Evolutionary conservation across 2,113 vertebrate species (phyloP), one percentile per base, ranked within the genome.

Genomic region (Parus major): DNA sequence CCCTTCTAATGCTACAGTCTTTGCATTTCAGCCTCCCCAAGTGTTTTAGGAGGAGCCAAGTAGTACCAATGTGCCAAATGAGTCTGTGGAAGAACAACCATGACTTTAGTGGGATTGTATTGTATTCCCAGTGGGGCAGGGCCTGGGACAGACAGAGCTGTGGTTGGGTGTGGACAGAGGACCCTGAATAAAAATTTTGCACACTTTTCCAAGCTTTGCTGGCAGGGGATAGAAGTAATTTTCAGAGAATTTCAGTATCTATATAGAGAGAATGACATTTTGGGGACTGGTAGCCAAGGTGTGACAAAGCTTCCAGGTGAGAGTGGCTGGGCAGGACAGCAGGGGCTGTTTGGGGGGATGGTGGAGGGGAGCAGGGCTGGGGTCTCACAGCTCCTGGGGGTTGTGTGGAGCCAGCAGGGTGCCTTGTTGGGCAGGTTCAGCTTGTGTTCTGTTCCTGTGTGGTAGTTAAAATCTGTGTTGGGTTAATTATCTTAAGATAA

Each of bases 41-140:
- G 25, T 17, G 81, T 78, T 80, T 82, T 24, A 65, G 10, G 15
- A 83, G 71, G 86, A 96, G 71, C 94, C 84, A 56, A 22, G 52
- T 52, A 61, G 36, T 79, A 20, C 63, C 68, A 19, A 87, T 42
- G 97, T 97, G 97, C 96, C 95, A 97, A 97, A 96, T 5, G 47
- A 65, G 72, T 82, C 69, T 60, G 79, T 92, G 93, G 92, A 82
- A 89, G 71, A 76, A 12, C 70, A 70, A 14, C 79, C 11, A 1
- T 24, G 72, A n/a, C 52, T 91, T 88, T 10, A 78, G 82, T 72
- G 79, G 84, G 91, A 25, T 89, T 88, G 69, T 41, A 17, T 11
- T 57, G 41, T 47, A 22, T 84, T 95, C 84, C 92, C 70, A 50
- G 44, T 15, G 56, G 77, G 81, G 55, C 87, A 84, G 80, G 81